Evolutionary conservation across 92 coral and sea anemone genomes (phyloP).

Genomic region (Phenganax stokvisi): DNA sequence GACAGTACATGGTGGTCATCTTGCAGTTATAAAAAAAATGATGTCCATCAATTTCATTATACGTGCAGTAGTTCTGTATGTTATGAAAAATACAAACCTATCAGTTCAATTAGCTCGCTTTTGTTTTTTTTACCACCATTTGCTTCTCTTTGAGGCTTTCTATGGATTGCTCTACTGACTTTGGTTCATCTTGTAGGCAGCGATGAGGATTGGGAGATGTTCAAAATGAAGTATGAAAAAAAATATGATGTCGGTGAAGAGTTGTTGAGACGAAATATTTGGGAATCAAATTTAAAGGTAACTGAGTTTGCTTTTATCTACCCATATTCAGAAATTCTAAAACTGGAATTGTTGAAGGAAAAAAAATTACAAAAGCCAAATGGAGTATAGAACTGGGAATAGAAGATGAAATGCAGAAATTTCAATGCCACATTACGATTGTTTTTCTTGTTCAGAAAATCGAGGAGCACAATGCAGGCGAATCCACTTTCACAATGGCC

Average conservation of each 20-base stretch:
- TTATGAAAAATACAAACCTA: too few relatives aligned
- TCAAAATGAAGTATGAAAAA: background rate
- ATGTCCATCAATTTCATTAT: too few relatives aligned
- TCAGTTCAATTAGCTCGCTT: too few relatives aligned
- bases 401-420: background rate
- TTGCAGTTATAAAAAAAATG: too few relatives aligned
- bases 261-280: background rate
- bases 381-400: background rate
- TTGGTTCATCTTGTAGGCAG: background rate
- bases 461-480: background rate
- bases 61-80: too few relatives aligned
- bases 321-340: background rate
- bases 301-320: background rate
- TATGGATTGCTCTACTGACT: background rate
- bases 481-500: constrained; percentile 51
- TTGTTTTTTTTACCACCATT: background rate
- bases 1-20: too few relatives aligned
- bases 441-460: constrained; percentile 42
- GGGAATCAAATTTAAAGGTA: background rate
- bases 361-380: background rate
- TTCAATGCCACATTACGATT: background rate
- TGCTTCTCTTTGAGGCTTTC: background rate
- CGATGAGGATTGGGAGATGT: constrained; percentile 11
- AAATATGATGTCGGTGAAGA: background rate
- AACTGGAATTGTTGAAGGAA: background rate